phyloP scores from a whole-genome alignment of 1,140 invertebrate genomes.

The Drosophila sechellia region DNA sequence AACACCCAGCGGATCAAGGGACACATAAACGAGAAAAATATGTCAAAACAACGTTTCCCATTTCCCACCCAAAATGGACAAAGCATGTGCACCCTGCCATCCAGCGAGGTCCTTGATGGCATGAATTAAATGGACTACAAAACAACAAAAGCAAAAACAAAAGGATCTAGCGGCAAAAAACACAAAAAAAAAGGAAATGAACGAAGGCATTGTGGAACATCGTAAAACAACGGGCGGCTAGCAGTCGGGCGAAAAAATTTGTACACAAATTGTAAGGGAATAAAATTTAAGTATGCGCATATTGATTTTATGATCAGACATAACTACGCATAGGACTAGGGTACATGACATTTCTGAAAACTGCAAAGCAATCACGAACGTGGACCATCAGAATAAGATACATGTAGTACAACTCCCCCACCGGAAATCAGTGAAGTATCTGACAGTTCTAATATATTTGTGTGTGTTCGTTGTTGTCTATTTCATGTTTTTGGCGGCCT shows the following conservation, averaged over 20 bases:
- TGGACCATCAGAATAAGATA: slow-evolving; percentile 39
- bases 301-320: slow-evolving; percentile 84
- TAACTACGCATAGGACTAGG: slow-evolving; percentile 70
- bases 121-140: slow-evolving; percentile 82
- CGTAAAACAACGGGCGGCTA: slow-evolving; percentile 45
- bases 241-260: slow-evolving; percentile 52
- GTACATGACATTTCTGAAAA: slow-evolving; percentile 54
- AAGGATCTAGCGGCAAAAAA: slow-evolving; percentile 13
- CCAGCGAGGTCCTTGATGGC: slow-evolving; percentile 57
- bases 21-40: slow-evolving; percentile 62
- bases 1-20: slow-evolving; percentile 46
- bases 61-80: slow-evolving; percentile 66
- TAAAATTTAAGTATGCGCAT: slow-evolving; percentile 84
- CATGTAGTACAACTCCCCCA: no score
- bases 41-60: slow-evolving; percentile 70
- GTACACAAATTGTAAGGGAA: slow-evolving; percentile 83
- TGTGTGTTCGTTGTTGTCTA: slow-evolving; percentile 34
- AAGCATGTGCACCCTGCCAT: slow-evolving; percentile 67
- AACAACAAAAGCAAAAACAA: slow-evolving; percentile 51
- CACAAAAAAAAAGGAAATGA: slow-evolving; percentile 16
- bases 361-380: slow-evolving; percentile 78
- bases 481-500: slow-evolving; percentile 1
- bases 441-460: slow-evolving; percentile 79
- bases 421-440: slow-evolving; percentile 63
- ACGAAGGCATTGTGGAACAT: slow-evolving; percentile 64